Conservation (phyloP, 1,140 invertebrate species). For the Lamellibrachia luymesi region DNA sequence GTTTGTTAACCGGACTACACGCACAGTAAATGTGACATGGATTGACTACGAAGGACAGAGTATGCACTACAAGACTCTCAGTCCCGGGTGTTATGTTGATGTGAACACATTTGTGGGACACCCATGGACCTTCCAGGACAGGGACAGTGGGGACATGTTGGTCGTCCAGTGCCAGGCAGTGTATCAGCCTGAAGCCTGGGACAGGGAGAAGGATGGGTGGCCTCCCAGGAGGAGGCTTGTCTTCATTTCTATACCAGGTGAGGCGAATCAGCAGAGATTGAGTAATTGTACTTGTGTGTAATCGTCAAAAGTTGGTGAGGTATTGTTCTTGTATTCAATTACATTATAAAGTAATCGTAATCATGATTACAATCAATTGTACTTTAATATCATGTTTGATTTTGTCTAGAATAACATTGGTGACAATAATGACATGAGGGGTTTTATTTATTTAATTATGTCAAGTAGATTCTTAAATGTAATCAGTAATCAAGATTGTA, state of each 20-base stretch:
- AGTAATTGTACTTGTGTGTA: not conserved
- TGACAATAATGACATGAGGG: too few species aligned
- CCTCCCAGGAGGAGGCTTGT: conserved; percentile 2
- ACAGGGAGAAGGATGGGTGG: not conserved
- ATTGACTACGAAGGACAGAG: conserved; percentile 68
- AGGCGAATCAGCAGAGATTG: not conserved
- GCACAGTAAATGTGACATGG: conserved; percentile 71
- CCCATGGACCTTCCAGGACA: conserved; percentile 72
- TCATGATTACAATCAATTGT: too few species aligned
- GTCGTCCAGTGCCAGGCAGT: conserved; percentile 28
- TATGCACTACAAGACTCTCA: conserved; percentile 62
- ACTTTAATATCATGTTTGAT: too few species aligned
- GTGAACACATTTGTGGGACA: conserved; percentile 72
- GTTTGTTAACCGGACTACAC: conserved; percentile 69
- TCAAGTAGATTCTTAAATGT: too few species aligned
- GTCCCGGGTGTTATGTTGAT: conserved; percentile 61
- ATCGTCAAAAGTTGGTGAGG: too few species aligned
- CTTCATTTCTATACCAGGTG: not conserved
- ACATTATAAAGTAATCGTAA: too few species aligned
- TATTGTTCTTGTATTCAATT: too few species aligned
- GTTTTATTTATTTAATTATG: too few species aligned
- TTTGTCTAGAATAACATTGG: too few species aligned
- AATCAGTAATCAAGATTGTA: too few species aligned
- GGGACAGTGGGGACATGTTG: conserved; percentile 63
- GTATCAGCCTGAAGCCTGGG: not conserved